phyloP scores from a whole-genome alignment of 2,888 invertebrate species.

The Meghimatium bilineatum region DNA sequence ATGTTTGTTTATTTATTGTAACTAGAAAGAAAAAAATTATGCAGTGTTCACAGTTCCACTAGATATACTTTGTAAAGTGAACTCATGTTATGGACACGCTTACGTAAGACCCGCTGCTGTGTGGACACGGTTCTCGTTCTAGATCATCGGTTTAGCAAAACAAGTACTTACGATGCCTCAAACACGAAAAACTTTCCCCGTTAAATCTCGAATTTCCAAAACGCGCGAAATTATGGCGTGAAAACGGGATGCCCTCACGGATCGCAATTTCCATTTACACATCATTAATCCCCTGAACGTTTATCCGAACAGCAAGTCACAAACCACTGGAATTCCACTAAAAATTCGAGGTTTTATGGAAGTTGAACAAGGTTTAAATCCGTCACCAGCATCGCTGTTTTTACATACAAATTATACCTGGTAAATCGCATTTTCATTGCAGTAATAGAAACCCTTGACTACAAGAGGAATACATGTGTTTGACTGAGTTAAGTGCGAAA shows the following conservation, averaged over 20 bases:
- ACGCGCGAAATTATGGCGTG: not conserved
- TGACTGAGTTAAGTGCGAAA: not conserved
- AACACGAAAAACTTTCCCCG: slow-evolving; percentile 21
- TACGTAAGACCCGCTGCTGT: slow-evolving; percentile 12
- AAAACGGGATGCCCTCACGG: slow-evolving; percentile 2
- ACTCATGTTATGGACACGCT: slow-evolving; percentile 4
- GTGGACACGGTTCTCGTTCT: not conserved
- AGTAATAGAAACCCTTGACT: slow-evolving; percentile 1
- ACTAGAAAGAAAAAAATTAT: not conserved
- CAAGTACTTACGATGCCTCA: not conserved
- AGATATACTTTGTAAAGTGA: not conserved
- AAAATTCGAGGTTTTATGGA: slow-evolving; percentile 17
- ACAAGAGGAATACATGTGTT: not conserved
- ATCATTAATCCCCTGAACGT: slow-evolving; percentile 15
- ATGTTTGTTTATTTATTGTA: not conserved
- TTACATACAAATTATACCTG: not conserved
- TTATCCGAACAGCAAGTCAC: not conserved
- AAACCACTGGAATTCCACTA: slow-evolving; percentile 27
- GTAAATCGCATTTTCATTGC: slow-evolving; percentile 18
- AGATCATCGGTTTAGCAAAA: slow-evolving; percentile 23
- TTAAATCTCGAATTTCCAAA: slow-evolving; percentile 12
- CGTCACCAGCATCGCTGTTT: not conserved
- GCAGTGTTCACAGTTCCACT: not conserved
- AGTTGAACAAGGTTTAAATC: slow-evolving; percentile 24
- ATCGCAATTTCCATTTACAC: slow-evolving; percentile 16